These are phyloP conservation scores for Stramonita haemastoma DNA, from an alignment of 2,888 invertebrate genomes.

Conservation along the genomic window DNA sequence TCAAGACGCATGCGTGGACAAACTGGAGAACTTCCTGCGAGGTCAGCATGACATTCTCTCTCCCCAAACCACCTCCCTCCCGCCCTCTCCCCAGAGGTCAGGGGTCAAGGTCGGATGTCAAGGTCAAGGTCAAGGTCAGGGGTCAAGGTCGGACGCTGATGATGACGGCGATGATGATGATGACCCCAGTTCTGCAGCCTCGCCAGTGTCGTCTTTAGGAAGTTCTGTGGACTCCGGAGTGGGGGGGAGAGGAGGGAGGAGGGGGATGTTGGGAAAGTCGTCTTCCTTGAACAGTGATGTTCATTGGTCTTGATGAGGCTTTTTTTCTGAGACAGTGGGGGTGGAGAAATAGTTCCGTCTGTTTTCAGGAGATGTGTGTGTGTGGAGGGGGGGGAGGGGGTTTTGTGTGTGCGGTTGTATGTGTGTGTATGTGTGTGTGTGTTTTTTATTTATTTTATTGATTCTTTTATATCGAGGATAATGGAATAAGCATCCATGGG, in stretches of 20 bases:
- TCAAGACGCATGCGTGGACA: conserved; percentile 99
- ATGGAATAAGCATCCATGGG: too few relatives aligned
- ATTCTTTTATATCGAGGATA: too few relatives aligned
- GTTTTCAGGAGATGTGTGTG: too few relatives aligned
- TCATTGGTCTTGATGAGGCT: too few relatives aligned
- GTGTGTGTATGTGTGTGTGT: too few relatives aligned
- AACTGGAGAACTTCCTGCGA: conserved; percentile 95
- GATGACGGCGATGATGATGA: not conserved
- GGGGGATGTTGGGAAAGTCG: not conserved
- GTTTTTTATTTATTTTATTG: too few relatives aligned
- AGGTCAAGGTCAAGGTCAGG: not conserved
- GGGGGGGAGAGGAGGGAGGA: not conserved
- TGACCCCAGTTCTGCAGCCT: not conserved
- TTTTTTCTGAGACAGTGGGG: too few relatives aligned
- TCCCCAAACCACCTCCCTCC: not conserved
- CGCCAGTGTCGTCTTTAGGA: not conserved
- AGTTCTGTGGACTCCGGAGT: not conserved
- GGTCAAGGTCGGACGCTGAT: not conserved
- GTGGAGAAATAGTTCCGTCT: too few relatives aligned
- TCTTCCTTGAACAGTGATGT: too few relatives aligned
- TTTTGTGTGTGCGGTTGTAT: too few relatives aligned
- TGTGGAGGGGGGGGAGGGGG: too few relatives aligned
- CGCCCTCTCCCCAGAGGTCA: not conserved
- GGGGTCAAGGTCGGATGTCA: not conserved
- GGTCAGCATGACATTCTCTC: conserved; percentile 51